Base-by-base conservation (phyloP, 1,140 invertebrate genomes). In the Ceratina calcarata region DNA sequence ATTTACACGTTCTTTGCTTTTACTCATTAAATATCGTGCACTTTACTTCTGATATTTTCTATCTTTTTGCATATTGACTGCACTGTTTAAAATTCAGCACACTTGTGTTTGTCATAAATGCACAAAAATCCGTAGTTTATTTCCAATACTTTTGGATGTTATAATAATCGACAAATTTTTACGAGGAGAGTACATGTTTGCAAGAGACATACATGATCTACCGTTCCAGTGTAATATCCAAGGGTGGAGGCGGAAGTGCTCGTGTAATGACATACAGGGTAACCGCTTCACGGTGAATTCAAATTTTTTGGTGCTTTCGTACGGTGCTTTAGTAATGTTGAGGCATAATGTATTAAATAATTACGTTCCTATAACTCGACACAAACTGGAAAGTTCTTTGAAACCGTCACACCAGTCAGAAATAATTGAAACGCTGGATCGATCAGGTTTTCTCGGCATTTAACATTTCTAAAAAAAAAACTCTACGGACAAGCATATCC, bases 191-290 rank as follows among this genome's bases (percentile, higher is more conserved):
- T 32, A 32, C 4, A 32, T 32, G 58, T 66, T 51, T 58, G 66
- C 71, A 76, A 37, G 67, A 13, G 60, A 78, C 71, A 64, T 78
- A 78, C 62, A 18, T 51, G 32, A 37, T n/a, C 57, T 68, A 3
- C 4, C 27, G 45, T 64, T 20, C 65, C 65, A 55, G 24, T 55
- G 27, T 58, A 84, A 74, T 83, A 79, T 84, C 53, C 20, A 64
- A 65, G 70, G 61, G 67, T 71, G 58, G 78, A 82, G 73, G 67
- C 80, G 82, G 80, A 83, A 83, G 82, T 69, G 61, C 20, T 20
- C 61, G 51, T n/a, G 66, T 8, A 20, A n/a, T 82, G 74, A 61
- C 49, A 61, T 67, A 57, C 57, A 58, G 61, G 57, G 22, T 57
- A 60, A 73, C 53, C 49, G 71, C 57, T 82, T 53, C 37, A 45